Evolutionary conservation across 2,888 invertebrate species (phyloP).

Genomic region (Rhagonycha lutea): DNA sequence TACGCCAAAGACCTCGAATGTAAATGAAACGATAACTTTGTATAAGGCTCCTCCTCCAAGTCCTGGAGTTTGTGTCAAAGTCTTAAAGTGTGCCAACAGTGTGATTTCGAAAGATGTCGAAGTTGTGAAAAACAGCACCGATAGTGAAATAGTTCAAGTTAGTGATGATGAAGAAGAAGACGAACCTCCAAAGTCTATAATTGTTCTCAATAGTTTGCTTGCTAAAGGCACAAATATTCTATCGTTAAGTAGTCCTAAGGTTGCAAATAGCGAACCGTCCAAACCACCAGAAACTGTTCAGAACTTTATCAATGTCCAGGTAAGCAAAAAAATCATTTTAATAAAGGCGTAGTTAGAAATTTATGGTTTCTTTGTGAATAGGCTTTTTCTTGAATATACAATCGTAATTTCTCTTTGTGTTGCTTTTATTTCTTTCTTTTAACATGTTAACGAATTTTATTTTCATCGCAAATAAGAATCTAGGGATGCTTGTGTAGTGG

Average conservation of each 20-base stretch:
- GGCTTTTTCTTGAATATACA: neutral
- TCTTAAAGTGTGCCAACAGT: neutral
- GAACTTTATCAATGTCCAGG: neutral
- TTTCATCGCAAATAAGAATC: neutral
- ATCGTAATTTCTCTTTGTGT: neutral
- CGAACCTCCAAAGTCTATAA: neutral
- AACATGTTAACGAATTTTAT: neutral
- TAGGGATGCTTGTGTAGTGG: neutral
- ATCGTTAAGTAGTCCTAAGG: neutral
- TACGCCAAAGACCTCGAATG: neutral
- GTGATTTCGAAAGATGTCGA: neutral
- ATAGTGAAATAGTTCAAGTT: neutral
- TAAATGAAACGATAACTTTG: neutral
- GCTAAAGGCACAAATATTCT: neutral
- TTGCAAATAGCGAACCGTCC: neutral
- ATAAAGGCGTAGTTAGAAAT: neutral
- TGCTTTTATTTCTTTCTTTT: neutral
- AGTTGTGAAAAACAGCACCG: neutral
- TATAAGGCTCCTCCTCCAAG: neutral
- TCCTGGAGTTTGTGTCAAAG: neutral
- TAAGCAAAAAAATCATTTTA: neutral
- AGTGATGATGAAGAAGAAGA: slow-evolving; percentile 2
- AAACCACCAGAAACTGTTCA: neutral
- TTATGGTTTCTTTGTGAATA: neutral
- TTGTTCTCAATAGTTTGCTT: slow-evolving; percentile 11